Evolutionary conservation across 1,140 invertebrate species (phyloP), one percentile per base, ranked within the genome.

Genomic region (Heliconius melpomene): DNA sequence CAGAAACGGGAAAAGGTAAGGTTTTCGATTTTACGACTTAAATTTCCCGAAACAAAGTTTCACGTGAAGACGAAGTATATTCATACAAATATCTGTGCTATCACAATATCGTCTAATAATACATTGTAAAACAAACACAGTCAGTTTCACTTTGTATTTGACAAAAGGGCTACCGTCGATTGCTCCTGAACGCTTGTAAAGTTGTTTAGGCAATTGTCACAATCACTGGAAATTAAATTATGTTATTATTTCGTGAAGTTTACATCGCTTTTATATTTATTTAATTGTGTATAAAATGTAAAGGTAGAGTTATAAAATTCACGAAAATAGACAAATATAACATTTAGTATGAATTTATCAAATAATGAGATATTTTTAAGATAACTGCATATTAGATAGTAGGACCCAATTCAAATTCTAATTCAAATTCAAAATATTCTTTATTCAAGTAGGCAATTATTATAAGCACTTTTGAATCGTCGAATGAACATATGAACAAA

Each of bases 131-230:
- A n/a, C n/a, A 60, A 60, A 80, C 76, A 72, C 40, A 80, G 79
- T 75, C 79, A 60, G 79, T 76, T 60, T 57, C 72, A 77, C 75
- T 77, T 36, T 80, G 75, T 72, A 76, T 80, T 66, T 80, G 71
- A 80, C 79, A 80, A 80, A 80, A 80, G 75, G 79, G 76, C 32
- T 50, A 74, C 78, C 74, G 72, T 80, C 79, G 71, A 77, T 77
- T 80, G 75, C 71, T 74, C 75, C 71, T 57, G 72, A 80, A 77
- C 77, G 66, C 75, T 75, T 40, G 9, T 70, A 26, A 80, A 77
- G 71, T 46, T 77, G 54, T 18, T 38, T 52, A 6, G 72, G 72
- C 26, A 54, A 77, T 66, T 50, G 23, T 60, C 57, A 20, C 40
- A 75, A 20, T 52, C 38, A 79, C 57, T 66, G 57, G 60, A 23